Evolutionary conservation across 2,888 invertebrate species (phyloP).

Genomic region (Lampropteryx suffumata): DNA sequence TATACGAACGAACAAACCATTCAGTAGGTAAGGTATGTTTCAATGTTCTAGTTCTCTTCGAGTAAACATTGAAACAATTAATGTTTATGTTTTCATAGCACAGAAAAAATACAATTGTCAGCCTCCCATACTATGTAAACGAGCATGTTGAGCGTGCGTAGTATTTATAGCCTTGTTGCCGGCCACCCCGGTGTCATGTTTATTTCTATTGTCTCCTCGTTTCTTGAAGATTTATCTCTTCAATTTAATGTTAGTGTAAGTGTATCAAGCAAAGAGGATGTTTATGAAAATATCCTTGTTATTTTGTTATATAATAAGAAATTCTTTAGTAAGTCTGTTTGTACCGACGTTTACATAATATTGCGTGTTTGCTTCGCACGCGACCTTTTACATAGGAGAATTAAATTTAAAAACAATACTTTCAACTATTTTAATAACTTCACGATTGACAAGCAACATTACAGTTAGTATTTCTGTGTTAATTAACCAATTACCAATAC

Average conservation of each 20-base stretch:
- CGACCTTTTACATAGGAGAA: conserved; percentile 18
- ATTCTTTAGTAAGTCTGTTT: neutral
- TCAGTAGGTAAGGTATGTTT: neutral
- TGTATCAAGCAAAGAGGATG: conserved; percentile 25
- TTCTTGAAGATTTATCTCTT: conserved; percentile 29
- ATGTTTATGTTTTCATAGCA: neutral
- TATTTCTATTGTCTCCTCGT: conserved; percentile 24
- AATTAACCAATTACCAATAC: neutral
- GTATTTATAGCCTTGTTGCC: conserved; percentile 17
- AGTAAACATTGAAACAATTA: neutral
- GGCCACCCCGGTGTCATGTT: conserved; percentile 16
- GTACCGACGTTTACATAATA: conserved; percentile 38
- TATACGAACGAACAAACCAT: no score
- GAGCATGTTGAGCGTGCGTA: conserved; percentile 5
- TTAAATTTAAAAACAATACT: conserved; percentile 36
- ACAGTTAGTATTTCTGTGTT: neutral
- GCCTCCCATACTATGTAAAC: conserved; percentile 4
- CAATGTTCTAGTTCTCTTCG: neutral
- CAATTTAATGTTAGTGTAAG: conserved; percentile 28
- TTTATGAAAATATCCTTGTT: conserved; percentile 33
- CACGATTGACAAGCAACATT: conserved; percentile 30
- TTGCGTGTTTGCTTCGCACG: conserved; percentile 42
- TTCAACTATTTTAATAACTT: conserved; percentile 39
- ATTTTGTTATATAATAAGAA: conserved; percentile 21
- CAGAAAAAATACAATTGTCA: conserved; percentile 3